Conservation (phyloP, 2,797 vertebrate species). For the Balearica regulorum region DNA sequence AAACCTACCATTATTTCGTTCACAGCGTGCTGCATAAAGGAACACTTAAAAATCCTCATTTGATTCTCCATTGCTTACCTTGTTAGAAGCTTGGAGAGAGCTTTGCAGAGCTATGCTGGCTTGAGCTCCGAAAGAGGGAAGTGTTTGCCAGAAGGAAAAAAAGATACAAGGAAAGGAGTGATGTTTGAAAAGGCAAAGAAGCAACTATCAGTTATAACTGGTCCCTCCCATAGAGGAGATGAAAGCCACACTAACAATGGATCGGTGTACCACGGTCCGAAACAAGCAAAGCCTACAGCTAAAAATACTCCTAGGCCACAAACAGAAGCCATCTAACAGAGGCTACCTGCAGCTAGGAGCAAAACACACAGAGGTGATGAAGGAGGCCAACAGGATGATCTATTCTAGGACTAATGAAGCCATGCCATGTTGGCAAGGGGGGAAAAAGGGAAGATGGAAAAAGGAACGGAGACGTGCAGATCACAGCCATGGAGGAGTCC, state of each 20-base stretch:
- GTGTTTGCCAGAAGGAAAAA: conserved; percentile 64
- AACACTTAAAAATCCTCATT: conserved; percentile 30
- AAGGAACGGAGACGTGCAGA: conserved; percentile 19
- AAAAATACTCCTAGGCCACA: conserved; percentile 56
- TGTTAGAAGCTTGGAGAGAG: conserved; percentile 56
- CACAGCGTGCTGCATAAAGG: background rate
- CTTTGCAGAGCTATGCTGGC: conserved; percentile 60
- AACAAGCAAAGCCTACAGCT: conserved; percentile 55
- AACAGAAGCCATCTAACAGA: conserved; percentile 54
- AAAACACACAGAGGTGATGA: conserved; percentile 18
- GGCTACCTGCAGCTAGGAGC: conserved; percentile 56
- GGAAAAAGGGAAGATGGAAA: background rate
- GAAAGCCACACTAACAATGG: conserved; percentile 45
- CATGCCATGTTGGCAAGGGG: conserved; percentile 1
- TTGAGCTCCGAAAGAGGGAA: conserved; percentile 59
- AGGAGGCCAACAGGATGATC: conserved; percentile 2
- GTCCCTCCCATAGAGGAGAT: conserved; percentile 45
- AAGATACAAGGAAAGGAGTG: conserved; percentile 64
- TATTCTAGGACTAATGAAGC: conserved; percentile 19
- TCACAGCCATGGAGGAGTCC: conserved; percentile 28
- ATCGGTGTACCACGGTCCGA: conserved; percentile 30
- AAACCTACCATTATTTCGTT: background rate
- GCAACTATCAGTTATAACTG: conserved; percentile 48
- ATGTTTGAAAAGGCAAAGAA: conserved; percentile 62
- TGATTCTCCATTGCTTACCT: conserved; percentile 60